phyloP scores from a whole-genome alignment of 1,140 invertebrate species.

The Microplitis demolitor region DNA sequence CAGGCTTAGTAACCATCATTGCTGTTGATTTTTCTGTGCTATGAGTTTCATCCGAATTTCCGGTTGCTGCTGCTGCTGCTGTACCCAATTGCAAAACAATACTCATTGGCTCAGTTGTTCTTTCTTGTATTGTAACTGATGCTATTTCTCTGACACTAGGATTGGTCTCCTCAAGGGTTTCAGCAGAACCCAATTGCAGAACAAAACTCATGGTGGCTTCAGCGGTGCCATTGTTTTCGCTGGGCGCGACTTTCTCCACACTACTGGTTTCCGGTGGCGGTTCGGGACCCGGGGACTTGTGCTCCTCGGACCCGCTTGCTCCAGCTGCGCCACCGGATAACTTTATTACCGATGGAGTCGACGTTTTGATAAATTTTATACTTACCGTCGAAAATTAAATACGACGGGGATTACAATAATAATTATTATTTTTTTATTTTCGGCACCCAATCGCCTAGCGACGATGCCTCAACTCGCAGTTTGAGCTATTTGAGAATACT shows the following conservation, averaged over 20 bases:
- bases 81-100: neutral
- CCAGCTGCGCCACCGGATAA: conserved; percentile 54
- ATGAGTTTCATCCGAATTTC: neutral
- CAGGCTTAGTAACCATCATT: neutral
- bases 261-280: conserved; percentile 18
- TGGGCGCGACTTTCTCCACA: conserved; percentile 14
- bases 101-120: neutral
- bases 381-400: conserved; percentile 32
- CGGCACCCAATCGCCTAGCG: conserved; percentile 8
- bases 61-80: neutral
- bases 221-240: conserved; percentile 21
- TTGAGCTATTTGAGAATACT: conserved; percentile 52
- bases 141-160: neutral
- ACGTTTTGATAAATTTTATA: conserved; percentile 57
- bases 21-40: neutral
- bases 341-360: conserved; percentile 57
- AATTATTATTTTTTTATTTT: neutral
- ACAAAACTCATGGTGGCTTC: conserved; percentile 53
- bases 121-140: neutral
- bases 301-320: conserved; percentile 39
- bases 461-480: conserved; percentile 6
- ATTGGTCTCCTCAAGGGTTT: conserved; percentile 25
- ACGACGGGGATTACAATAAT: neutral
- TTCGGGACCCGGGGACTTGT: conserved; percentile 45
- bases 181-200: conserved; percentile 41